Evolutionary conservation across 2,113 vertebrate species (phyloP).

Genomic region (Lagenorhynchus albirostris): DNA sequence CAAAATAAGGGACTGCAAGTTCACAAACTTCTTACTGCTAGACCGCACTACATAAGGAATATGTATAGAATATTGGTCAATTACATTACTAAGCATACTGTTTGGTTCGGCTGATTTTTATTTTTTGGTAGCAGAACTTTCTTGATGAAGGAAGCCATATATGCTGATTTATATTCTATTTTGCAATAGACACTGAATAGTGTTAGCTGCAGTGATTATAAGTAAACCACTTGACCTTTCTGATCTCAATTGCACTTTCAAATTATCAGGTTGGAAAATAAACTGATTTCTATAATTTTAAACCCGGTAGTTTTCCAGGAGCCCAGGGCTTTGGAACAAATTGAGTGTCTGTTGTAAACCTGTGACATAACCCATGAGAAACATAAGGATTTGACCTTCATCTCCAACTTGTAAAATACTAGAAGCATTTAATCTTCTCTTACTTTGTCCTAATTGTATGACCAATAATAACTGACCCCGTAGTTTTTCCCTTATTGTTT

Average conservation of each 20-base stretch:
- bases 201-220: background rate
- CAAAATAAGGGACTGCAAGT: background rate
- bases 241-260: background rate
- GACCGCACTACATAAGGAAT: background rate
- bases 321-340: background rate
- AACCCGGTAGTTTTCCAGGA: background rate
- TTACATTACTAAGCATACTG: background rate
- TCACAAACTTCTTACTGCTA: background rate
- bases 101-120: background rate
- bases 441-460: background rate
- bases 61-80: fast-evolving
- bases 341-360: background rate
- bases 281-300: background rate
- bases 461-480: background rate
- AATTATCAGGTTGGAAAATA: background rate
- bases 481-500: background rate
- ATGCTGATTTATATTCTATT: background rate
- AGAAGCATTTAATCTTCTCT: background rate
- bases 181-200: background rate
- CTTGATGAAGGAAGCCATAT: background rate
- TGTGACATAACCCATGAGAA: background rate
- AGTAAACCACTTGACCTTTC: background rate
- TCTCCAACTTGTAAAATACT: background rate
- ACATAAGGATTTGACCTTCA: background rate
- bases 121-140: background rate